Evolutionary conservation across 30 jellyfish, hydroid and myxozoan species (phyloP), one percentile per base, ranked within the genome.

Genomic region (Hydra vulgaris): DNA sequence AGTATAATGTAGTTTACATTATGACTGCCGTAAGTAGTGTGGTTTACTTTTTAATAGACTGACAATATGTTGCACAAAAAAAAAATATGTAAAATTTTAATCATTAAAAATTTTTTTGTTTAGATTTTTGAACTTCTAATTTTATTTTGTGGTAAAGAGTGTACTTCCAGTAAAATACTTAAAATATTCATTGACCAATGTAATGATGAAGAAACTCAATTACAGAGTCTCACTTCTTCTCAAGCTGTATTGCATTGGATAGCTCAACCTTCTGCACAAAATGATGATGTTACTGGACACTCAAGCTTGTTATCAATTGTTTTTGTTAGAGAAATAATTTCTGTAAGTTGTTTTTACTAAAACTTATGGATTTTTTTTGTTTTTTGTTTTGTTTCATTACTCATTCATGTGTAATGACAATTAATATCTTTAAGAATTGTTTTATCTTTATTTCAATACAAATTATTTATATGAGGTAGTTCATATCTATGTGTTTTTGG

Each of bases 121-220:
- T 78, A 82, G 90, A 74, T 82, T 54, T 61, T 82, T 17, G 90
- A 82, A 73, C 70, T 82, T 8, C 78, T 82, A 22, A 82, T 73
- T 15, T 23, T 26, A 18, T 76, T 82, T 68, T 72, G 90, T 74
- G 87, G 66, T 21, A 76, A 72, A 52, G 72, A 66, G 21, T 27
- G 67, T 22, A 53, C 86, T 4, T 72, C 53, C 19, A 20, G 7
- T 20, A 55, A 72, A 72, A 71, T 74, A 15, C 26, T 73, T 53
- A 54, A 56, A 23, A 81, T 76, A n/a, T 25, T 82, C 22, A 23
- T 82, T 21, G 40, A 73, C 8, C 68, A 66, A 19, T 8, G 71
- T 21, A 23, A 1, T 23, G 71, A 80, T 66, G 87, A 80, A 55
- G 87, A 80, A 24, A 80, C 87, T 1, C 87, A 80, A 52, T 25